Percentiles rank a stretch among this genome's conserved stretches.
These are phyloP conservation scores for Hydractinia echinata DNA, from an alignment of 30 jellyfish, hydroid and myxozoan genomes.

Conservation along the genomic window DNA sequence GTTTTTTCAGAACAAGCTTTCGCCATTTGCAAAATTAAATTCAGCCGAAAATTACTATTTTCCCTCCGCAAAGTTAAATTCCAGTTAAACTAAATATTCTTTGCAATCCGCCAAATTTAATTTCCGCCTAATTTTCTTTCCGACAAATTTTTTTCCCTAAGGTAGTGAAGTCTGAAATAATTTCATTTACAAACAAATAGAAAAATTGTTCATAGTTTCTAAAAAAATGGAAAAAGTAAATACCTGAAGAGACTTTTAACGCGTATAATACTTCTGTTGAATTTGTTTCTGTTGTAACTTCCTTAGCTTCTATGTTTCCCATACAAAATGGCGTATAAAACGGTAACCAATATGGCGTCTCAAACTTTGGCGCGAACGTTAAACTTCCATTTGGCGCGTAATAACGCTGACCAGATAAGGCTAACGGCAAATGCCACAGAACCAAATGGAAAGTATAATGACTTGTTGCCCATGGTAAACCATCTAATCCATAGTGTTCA, in stretches of 20 bases:
- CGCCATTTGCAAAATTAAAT: no score
- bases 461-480: constrained; percentile 99
- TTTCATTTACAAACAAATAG: background rate
- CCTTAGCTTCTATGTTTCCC: constrained; percentile 85
- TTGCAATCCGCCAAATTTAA: no score
- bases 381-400: constrained; percentile 82
- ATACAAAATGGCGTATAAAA: constrained; percentile 80
- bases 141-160: no score
- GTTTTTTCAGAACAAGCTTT: no score
- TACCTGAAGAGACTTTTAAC: constrained; percentile 84
- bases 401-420: constrained; percentile 94
- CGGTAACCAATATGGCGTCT: constrained; percentile 90
- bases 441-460: constrained; percentile 87
- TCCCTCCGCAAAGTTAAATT: no score
- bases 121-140: no score
- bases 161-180: no score
- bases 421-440: constrained; percentile 94
- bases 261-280: constrained; percentile 48
- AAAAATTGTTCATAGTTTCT: no score
- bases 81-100: no score
- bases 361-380: constrained; percentile 76
- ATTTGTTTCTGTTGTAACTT: background rate
- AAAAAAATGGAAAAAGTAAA: background rate
- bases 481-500: constrained; percentile 91
- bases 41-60: no score